Base-by-base conservation (phyloP, 1,140 invertebrate species). In the Platyura marginata region DNA sequence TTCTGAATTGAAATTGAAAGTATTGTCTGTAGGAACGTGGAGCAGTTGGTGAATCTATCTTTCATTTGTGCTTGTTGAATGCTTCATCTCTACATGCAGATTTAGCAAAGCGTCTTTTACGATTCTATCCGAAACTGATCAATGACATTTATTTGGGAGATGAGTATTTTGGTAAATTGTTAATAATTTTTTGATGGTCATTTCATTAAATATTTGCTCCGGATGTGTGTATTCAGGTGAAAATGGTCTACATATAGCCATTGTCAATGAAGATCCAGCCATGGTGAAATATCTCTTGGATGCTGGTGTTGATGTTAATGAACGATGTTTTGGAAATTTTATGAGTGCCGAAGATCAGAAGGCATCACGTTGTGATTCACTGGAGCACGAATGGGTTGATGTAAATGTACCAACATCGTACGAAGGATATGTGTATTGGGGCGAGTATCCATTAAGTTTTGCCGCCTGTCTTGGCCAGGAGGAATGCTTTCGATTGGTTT, bases 341-440 rank as follows among this genome's bases (percentile, higher is more conserved):
- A 97, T 98, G 82, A 84, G 81, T 44, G 87, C 93, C 0, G 92
- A 98, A 63, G 95, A 98, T 63, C 93, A 97, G 63, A 97, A 97
- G 62, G 74, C 79, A 1, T 85, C 85, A 0, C 66, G 93, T 15
- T 70, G 70, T 1, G 93, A 97, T 61, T 84, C 77, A 1, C 57
- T 86, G 0, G 86, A 93, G 44, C 87, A 96, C 51, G 95, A 98
- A 65, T 89, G 81, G 73, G 85, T 95, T 16, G 81, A 81, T 49
- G 72, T 97, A 0, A 69, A 72, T 48, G 66, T 75, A 0, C 73
- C 84, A 48, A 98, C 93, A 9, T 91, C 95, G 67, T 98, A 97
- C 60, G 75, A 83, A 54, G 94, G 94, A 75, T 92, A 95, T 62
- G 90, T 95, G 0, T 98, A 98, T 62, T 97, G 92, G 86, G 94